Conservation (phyloP, 2,797 vertebrate species). For the Gymnodraco acuticeps region DNA sequence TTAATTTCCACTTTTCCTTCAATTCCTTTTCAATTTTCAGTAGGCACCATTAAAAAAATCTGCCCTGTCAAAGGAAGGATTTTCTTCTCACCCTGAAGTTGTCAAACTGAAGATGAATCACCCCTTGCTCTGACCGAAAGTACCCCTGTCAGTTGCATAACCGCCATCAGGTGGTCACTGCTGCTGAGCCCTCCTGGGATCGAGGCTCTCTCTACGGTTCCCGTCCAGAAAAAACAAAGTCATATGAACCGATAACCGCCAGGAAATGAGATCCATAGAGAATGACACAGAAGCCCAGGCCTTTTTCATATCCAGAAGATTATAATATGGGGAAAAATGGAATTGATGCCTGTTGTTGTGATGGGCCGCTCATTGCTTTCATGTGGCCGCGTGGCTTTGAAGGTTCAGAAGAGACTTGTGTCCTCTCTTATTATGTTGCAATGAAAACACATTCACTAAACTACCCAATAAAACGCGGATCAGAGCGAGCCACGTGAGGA, state of each 20-base stretch:
- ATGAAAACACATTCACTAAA: constrained; percentile 62
- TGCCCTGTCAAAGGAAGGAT: background rate
- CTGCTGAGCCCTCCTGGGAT: constrained; percentile 69
- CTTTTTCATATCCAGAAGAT: constrained; percentile 71
- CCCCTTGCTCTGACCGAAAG: constrained; percentile 59
- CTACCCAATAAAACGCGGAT: constrained; percentile 66
- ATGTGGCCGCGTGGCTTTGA: constrained; percentile 70
- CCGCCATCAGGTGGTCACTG: constrained; percentile 61
- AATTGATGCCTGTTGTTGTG: constrained; percentile 56
- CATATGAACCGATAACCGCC: constrained; percentile 75
- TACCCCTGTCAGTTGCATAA: constrained; percentile 68
- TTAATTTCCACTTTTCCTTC: constrained; percentile 5
- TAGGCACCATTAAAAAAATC: background rate
- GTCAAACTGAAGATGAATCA: constrained; percentile 50
- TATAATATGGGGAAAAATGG: constrained; percentile 60
- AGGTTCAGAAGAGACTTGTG: constrained; percentile 61
- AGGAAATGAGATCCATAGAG: constrained; percentile 79
- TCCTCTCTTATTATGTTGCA: constrained; percentile 70
- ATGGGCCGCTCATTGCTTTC: constrained; percentile 63
- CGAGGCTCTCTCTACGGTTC: constrained; percentile 49
- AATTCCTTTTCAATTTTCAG: background rate
- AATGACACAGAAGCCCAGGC: constrained; percentile 55
- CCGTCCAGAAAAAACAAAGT: constrained; percentile 71
- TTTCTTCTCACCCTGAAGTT: constrained; percentile 34
- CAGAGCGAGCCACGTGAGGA: constrained; percentile 50